Conservation (phyloP, 2,888 invertebrate genomes). For the Drosophila mettleri region DNA sequence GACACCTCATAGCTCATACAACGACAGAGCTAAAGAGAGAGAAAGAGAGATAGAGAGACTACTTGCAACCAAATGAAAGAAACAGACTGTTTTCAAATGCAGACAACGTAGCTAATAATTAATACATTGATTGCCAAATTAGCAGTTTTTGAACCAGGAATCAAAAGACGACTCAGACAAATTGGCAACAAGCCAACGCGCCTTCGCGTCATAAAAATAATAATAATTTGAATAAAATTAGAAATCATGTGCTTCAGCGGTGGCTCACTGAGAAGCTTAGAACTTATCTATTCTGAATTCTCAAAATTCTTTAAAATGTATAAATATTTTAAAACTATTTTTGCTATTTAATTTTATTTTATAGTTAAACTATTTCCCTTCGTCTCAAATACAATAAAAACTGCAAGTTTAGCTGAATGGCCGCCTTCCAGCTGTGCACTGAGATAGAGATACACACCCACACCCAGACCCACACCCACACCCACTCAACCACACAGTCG, state of each 20-base stretch:
- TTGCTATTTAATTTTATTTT: neutral
- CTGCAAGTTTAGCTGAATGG: conserved; percentile 15
- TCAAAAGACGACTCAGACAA: conserved; percentile 13
- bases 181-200: conserved; percentile 26
- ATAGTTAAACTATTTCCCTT: neutral
- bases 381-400: conserved; percentile 5
- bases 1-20: conserved; percentile 64
- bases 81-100: conserved; percentile 58
- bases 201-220: neutral
- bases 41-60: neutral
- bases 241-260: conserved; percentile 1
- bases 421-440: conserved; percentile 6
- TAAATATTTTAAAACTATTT: neutral
- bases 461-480: conserved; percentile 21
- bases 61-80: neutral
- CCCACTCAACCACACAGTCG: conserved; percentile 15
- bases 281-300: no score
- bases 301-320: no score
- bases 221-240: conserved; percentile 4
- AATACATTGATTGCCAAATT: conserved; percentile 65
- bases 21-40: neutral
- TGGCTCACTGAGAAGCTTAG: no score
- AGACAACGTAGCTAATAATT: conserved; percentile 80
- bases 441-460: conserved; percentile 7
- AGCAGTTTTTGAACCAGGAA: conserved; percentile 40